Evolutionary conservation across 2,797 vertebrate species (phyloP).

Genomic region (Mionectes olivaceus): DNA sequence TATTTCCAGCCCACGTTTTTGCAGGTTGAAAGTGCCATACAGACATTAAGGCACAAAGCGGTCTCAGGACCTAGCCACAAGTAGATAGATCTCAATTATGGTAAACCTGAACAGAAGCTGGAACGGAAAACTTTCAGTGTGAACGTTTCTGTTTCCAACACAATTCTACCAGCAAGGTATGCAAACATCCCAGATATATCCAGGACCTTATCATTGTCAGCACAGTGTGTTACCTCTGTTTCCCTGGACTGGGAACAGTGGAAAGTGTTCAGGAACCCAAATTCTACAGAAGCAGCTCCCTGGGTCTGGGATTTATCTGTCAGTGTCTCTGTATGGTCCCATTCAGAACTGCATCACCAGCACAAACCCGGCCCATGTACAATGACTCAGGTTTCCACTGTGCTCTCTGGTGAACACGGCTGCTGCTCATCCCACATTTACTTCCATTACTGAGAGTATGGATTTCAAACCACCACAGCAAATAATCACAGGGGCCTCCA

Average conservation of each 20-base stretch:
- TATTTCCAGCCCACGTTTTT: not conserved
- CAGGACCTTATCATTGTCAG: not conserved
- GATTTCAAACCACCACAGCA: not conserved
- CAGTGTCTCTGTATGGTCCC: not conserved
- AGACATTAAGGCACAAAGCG: not conserved
- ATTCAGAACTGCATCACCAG: not conserved
- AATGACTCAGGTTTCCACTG: not conserved
- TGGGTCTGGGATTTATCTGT: not conserved
- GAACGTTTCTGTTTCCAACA: not conserved
- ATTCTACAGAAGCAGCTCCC: not conserved
- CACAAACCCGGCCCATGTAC: fast-evolving
- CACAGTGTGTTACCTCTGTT: not conserved
- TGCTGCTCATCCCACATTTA: not conserved
- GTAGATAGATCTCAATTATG: not conserved
- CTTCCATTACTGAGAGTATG: not conserved
- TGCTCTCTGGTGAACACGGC: not conserved
- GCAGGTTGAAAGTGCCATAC: not conserved
- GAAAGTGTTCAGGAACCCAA: not conserved
- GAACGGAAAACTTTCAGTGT: not conserved
- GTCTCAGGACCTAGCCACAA: not conserved
- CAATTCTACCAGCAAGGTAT: not conserved
- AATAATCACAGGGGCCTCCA: not conserved
- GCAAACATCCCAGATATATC: not conserved
- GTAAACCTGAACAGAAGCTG: not conserved
- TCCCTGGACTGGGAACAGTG: not conserved